These are phyloP conservation scores for Trachymyrmex septentrionalis DNA, from an alignment of 1,140 invertebrate genomes.

Conservation along the genomic window DNA sequence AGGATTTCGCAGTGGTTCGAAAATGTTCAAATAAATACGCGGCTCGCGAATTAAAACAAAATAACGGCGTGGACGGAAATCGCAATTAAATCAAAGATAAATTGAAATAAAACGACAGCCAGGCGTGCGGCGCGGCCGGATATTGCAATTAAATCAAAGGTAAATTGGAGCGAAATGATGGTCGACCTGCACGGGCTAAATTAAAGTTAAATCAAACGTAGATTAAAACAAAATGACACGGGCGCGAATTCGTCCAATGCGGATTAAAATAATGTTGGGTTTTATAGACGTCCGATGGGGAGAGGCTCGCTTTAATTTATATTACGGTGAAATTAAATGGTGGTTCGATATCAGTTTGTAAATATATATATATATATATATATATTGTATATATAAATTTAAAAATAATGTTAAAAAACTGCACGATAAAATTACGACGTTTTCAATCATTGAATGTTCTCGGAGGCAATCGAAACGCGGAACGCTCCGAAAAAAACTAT, in stretches of 20 bases:
- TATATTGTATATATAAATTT: too few species aligned
- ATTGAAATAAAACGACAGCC: constrained; percentile 49
- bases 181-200: constrained; percentile 52
- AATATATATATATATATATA: background rate
- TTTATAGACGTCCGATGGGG: background rate
- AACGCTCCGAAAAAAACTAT: too few species aligned
- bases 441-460: too few species aligned
- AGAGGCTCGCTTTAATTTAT: constrained; percentile 28
- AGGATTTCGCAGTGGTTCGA: background rate
- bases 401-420: too few species aligned
- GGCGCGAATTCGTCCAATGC: constrained; percentile 38
- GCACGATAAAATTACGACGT: too few species aligned
- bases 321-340: constrained; percentile 50
- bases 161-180: constrained; percentile 61
- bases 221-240: constrained; percentile 57
- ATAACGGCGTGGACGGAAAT: constrained; percentile 53
- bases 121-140: constrained; percentile 34
- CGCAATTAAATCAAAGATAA: constrained; percentile 60
- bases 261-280: constrained; percentile 51
- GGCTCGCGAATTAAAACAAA: constrained; percentile 36
- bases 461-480: too few species aligned
- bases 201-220: constrained; percentile 65
- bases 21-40: constrained; percentile 28
- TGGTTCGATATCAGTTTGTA: constrained; percentile 38
- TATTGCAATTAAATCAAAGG: constrained; percentile 64